These are phyloP conservation scores for Meloe dianella DNA, from an alignment of 2,888 invertebrate genomes.

Conservation along the genomic window DNA sequence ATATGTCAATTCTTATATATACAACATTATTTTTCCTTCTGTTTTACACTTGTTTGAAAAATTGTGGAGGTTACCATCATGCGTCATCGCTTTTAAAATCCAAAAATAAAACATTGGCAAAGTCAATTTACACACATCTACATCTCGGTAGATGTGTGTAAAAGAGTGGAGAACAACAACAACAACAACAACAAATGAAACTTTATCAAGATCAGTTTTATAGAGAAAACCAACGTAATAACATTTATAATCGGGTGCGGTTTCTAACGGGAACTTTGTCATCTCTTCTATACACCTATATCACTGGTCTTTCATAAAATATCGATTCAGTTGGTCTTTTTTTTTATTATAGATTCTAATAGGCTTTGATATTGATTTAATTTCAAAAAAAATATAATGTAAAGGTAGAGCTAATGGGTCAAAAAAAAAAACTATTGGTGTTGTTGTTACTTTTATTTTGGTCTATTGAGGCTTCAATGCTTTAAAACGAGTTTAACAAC, in stretches of 20 bases:
- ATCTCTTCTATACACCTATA: not conserved
- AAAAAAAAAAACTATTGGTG: not conserved
- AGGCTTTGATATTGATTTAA: too few species aligned
- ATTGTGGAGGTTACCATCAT: constrained; percentile 27
- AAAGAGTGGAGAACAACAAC: not conserved
- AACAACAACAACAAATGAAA: not conserved
- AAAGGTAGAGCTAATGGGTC: not conserved
- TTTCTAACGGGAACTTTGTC: not conserved
- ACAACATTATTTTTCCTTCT: constrained; percentile 5
- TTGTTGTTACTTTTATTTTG: constrained; percentile 16
- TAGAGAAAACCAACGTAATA: not conserved
- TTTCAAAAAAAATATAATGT: too few species aligned
- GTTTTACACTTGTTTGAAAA: constrained; percentile 8
- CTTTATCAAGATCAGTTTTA: not conserved
- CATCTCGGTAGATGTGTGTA: not conserved
- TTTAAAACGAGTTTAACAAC: constrained; percentile 32
- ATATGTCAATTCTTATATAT: too few species aligned
- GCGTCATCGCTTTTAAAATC: constrained; percentile 24
- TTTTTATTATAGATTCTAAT: too few species aligned
- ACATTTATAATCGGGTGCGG: constrained; percentile 10
- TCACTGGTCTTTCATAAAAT: not conserved
- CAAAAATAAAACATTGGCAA: constrained; percentile 28
- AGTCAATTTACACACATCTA: constrained; percentile 4
- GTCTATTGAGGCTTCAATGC: constrained; percentile 22
- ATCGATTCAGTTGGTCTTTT: not conserved